Evolutionary conservation across 2,113 vertebrate species (phyloP).

Genomic region (Apodemus speciosus): DNA sequence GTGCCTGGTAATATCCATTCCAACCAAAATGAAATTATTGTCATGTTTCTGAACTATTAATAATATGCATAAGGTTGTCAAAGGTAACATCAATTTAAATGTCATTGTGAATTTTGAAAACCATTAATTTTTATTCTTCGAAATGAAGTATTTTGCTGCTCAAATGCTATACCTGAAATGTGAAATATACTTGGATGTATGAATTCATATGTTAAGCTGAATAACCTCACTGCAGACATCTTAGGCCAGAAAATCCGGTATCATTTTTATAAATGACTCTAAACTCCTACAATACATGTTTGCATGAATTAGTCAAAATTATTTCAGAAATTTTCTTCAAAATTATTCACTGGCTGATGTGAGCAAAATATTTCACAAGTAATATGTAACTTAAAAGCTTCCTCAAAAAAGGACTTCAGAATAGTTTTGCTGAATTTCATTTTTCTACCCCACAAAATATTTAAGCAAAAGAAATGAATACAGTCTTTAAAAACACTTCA

Average conservation of each 20-base stretch:
- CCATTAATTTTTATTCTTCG: constrained; percentile 75
- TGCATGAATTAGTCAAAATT: constrained; percentile 63
- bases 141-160: constrained; percentile 70
- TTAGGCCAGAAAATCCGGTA: constrained; percentile 40
- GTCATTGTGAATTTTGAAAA: constrained; percentile 75
- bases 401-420: constrained; percentile 38
- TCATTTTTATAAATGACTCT: constrained; percentile 76
- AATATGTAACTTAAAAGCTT: constrained; percentile 61
- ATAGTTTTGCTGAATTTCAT: constrained; percentile 22
- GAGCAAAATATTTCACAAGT: constrained; percentile 67
- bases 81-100: constrained; percentile 71
- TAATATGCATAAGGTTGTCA: constrained; percentile 44
- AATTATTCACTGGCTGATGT: constrained; percentile 63
- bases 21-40: constrained; percentile 64
- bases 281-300: constrained; percentile 76
- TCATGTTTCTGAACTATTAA: constrained; percentile 52
- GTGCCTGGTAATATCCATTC: constrained; percentile 71
- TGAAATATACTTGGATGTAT: constrained; percentile 76
- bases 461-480: constrained; percentile 56
- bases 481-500: constrained; percentile 34
- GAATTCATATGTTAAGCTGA: constrained; percentile 55
- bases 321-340: constrained; percentile 73
- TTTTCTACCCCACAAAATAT: constrained; percentile 46
- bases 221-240: constrained; percentile 13
- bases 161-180: constrained; percentile 75